These are phyloP conservation scores for Acomys russatus DNA, from an alignment of 2,797 vertebrate species.

Conservation along the genomic window DNA sequence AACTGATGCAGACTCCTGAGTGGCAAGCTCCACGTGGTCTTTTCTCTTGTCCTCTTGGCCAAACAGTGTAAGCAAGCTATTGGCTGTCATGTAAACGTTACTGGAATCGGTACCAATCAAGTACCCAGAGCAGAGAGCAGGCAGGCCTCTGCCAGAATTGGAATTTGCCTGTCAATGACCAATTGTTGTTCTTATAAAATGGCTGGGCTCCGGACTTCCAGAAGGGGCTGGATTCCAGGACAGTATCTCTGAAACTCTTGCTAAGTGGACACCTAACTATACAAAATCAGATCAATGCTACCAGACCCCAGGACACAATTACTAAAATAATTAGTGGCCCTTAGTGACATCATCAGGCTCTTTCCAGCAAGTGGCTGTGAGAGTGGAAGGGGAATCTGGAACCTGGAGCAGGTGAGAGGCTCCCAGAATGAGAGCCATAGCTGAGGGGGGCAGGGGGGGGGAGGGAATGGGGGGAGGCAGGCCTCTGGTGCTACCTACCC, in stretches of 20 bases:
- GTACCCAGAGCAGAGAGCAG: background rate
- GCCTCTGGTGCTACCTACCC: rapidly evolving
- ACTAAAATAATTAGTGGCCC: no score
- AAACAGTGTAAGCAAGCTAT: background rate
- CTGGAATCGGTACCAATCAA: background rate
- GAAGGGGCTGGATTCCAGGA: background rate
- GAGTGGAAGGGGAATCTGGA: background rate
- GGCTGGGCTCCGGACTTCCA: no score
- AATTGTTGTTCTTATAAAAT: background rate
- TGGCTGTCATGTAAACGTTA: background rate
- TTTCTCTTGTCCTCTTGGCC: background rate
- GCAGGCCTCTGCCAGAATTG: no score
- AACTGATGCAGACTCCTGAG: rapidly evolving
- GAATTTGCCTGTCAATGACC: background rate
- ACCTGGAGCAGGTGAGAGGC: rapidly evolving
- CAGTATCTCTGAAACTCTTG: background rate
- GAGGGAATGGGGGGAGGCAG: background rate
- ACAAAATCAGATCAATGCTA: background rate
- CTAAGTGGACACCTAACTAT: background rate
- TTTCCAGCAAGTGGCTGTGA: background rate
- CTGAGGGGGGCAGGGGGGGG: no score
- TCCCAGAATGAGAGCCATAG: rapidly evolving
- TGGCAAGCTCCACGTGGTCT: rapidly evolving
- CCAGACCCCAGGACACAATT: background rate
- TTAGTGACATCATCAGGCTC: background rate